phyloP scores from a whole-genome alignment of 2,888 invertebrate species.

The Phyto melanocephala region DNA sequence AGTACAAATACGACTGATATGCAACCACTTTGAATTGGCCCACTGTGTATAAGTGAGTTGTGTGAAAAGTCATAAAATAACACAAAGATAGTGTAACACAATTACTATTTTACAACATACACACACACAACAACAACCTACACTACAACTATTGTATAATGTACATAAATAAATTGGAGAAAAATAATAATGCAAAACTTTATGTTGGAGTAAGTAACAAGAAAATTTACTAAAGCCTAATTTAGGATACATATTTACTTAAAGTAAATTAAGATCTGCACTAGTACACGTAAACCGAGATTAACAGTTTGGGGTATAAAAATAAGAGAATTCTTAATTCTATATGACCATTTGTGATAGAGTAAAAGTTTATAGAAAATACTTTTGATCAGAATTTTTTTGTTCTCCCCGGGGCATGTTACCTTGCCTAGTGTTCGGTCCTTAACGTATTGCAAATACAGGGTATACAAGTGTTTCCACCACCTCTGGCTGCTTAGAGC shows the following conservation, averaged over 20 bases:
- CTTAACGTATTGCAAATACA: too few relatives aligned
- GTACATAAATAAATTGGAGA: neutral
- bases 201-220: constrained; percentile 64
- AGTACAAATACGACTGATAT: too few relatives aligned
- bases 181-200: neutral
- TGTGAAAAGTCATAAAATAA: constrained; percentile 39
- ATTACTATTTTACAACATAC: constrained; percentile 15
- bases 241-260: constrained; percentile 68
- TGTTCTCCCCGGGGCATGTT: too few relatives aligned
- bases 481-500: too few relatives aligned
- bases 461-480: too few relatives aligned
- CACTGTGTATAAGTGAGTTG: constrained; percentile 14
- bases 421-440: too few relatives aligned
- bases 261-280: neutral
- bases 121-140: neutral
- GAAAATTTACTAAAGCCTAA: constrained; percentile 69
- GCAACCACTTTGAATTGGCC: constrained; percentile 60
- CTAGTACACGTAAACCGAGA: neutral
- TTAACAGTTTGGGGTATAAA: neutral
- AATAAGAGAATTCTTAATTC: neutral
- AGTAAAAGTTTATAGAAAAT: too few relatives aligned
- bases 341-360: too few relatives aligned
- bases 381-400: too few relatives aligned
- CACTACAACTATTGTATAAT: neutral
- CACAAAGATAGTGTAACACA: constrained; percentile 8